These are phyloP conservation scores for Chamaea fasciata DNA, from an alignment of 2,113 vertebrate genomes.

Conservation along the genomic window DNA sequence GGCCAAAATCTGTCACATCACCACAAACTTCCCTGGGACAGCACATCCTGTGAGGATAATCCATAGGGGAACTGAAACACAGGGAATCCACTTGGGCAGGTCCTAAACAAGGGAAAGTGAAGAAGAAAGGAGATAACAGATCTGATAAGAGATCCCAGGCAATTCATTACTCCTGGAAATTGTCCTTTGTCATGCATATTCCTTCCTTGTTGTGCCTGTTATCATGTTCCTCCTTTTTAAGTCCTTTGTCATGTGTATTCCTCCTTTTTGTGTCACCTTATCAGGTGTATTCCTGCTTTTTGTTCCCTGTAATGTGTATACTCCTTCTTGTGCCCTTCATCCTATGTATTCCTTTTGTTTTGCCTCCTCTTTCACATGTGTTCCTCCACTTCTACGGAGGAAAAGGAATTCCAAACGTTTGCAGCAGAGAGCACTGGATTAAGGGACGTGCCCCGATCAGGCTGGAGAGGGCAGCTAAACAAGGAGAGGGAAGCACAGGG, in stretches of 20 bases:
- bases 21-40: too few species aligned
- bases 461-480: not conserved
- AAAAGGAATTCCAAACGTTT: not conserved
- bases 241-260: not conserved
- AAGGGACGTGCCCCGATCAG: not conserved
- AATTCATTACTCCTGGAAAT: too few species aligned
- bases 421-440: not conserved
- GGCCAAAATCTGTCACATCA: too few species aligned
- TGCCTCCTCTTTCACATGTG: rapidly evolving
- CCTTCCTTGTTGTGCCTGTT: too few species aligned
- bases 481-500: not conserved
- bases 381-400: not conserved
- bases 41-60: too few species aligned
- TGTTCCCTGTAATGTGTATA: not conserved
- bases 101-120: too few species aligned
- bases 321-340: not conserved
- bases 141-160: too few species aligned
- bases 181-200: too few species aligned
- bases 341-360: not conserved
- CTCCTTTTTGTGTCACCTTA: not conserved
- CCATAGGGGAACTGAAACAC: too few species aligned
- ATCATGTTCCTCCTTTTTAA: not conserved
- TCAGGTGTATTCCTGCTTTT: not conserved
- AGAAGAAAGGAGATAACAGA: too few species aligned
- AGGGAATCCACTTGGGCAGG: too few species aligned